These are phyloP conservation scores for Caradrina kadenii DNA, from an alignment of 2,888 invertebrate genomes.

Conservation along the genomic window DNA sequence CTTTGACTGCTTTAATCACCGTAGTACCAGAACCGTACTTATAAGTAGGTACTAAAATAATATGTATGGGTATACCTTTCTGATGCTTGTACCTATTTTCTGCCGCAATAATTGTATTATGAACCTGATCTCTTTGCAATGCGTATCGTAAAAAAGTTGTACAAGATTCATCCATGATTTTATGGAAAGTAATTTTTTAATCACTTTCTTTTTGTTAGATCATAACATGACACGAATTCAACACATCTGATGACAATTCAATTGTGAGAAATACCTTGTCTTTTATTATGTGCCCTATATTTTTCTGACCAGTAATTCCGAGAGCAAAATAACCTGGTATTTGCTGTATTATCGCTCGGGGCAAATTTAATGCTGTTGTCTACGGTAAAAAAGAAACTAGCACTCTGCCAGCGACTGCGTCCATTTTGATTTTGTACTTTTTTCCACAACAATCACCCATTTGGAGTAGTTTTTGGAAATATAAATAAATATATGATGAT, in stretches of 20 bases:
- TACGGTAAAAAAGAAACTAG: conserved; percentile 44
- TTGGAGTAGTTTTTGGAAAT: too few species aligned
- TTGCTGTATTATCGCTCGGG: conserved; percentile 63
- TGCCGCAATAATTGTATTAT: too few species aligned
- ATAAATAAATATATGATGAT: too few species aligned
- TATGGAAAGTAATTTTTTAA: background rate
- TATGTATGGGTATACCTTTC: background rate
- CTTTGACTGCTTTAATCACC: background rate
- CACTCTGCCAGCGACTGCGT: background rate
- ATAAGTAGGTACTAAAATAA: too few species aligned
- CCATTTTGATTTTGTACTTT: too few species aligned
- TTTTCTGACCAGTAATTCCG: conserved; percentile 76
- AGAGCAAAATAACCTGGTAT: conserved; percentile 73
- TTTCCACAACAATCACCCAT: too few species aligned
- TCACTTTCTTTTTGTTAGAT: conserved; percentile 10
- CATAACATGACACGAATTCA: conserved; percentile 33
- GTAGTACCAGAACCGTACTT: background rate
- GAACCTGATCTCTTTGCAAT: too few species aligned
- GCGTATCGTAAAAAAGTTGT: too few species aligned
- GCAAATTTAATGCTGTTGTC: conserved; percentile 57
- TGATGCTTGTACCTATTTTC: background rate
- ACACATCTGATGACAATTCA: conserved; percentile 46
- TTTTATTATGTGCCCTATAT: conserved; percentile 74
- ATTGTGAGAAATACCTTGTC: conserved; percentile 58
- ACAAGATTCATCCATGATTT: too few species aligned